phyloP scores from a whole-genome alignment of 37 sponge, comb jelly and placozoan genomes.

The Geodia barretti region DNA sequence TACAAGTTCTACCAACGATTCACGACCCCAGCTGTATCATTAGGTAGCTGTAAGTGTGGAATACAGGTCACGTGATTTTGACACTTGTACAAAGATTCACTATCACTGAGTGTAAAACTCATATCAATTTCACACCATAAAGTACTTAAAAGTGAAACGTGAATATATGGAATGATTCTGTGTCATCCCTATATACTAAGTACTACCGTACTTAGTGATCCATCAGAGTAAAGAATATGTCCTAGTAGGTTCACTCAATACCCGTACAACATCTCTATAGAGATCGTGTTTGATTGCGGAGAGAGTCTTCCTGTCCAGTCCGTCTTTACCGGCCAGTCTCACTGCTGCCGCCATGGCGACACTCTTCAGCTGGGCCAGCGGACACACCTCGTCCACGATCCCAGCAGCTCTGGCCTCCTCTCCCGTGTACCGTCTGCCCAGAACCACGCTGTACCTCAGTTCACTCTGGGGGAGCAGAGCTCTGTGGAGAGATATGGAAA shows the following conservation, averaged over 20 bases:
- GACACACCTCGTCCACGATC: slow-evolving; percentile 37
- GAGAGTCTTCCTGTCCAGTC: slow-evolving; percentile 36
- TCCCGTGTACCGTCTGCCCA: slow-evolving; percentile 63
- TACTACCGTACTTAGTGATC: too few species aligned
- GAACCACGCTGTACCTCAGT: slow-evolving; percentile 15
- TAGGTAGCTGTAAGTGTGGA: too few species aligned
- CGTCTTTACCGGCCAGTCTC: slow-evolving; percentile 23
- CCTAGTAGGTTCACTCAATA: slow-evolving; percentile 12
- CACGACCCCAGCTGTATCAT: too few species aligned
- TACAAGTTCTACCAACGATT: too few species aligned
- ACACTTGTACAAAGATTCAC: too few species aligned
- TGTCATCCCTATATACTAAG: too few species aligned
- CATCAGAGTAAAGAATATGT: slow-evolving; percentile 30
- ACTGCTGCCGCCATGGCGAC: slow-evolving; percentile 29
- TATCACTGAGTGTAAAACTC: too few species aligned
- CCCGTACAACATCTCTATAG: slow-evolving; percentile 9
- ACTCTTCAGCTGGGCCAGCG: slow-evolving; percentile 14
- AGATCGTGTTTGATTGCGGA: slow-evolving; percentile 34
- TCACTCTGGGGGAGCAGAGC: slow-evolving; percentile 41
- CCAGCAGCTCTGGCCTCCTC: slow-evolving; percentile 50
- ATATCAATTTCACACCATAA: too few species aligned
- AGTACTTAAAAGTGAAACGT: too few species aligned
- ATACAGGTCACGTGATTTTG: too few species aligned
- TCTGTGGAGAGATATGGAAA: background rate
- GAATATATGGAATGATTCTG: too few species aligned